These are phyloP conservation scores for Epizoanthus scotinus DNA, from an alignment of 92 coral and sea anemone genomes.

Conservation along the genomic window DNA sequence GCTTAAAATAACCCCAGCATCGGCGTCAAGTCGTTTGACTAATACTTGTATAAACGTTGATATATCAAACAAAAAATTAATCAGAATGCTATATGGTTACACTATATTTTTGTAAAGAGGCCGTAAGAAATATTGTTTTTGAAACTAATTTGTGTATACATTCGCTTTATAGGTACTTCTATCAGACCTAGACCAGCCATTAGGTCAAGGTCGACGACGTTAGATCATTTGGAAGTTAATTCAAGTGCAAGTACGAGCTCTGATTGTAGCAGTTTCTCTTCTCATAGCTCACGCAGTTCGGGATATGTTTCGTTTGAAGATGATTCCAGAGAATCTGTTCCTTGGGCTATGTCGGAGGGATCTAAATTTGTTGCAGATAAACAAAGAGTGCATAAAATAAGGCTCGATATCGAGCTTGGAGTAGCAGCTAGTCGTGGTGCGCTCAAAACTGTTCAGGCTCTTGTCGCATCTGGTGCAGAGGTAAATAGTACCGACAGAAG, in stretches of 20 bases:
- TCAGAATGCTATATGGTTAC: too few species aligned
- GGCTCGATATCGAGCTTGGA: too few species aligned
- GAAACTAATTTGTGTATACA: too few species aligned
- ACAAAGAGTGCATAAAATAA: too few species aligned
- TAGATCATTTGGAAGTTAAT: neutral
- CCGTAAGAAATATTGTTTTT: too few species aligned
- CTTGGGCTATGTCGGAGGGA: too few species aligned
- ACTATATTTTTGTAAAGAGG: too few species aligned
- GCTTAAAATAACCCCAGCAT: too few species aligned
- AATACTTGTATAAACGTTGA: too few species aligned
- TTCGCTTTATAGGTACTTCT: neutral
- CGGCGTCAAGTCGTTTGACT: too few species aligned
- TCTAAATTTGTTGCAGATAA: too few species aligned
- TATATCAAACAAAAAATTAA: too few species aligned
- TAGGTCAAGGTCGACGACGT: neutral
- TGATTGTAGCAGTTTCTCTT: neutral
- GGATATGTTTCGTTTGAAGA: conserved; percentile 7
- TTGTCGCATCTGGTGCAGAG: neutral
- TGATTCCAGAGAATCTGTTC: neutral
- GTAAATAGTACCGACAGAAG: neutral
- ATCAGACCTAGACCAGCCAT: neutral
- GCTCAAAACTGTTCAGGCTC: neutral
- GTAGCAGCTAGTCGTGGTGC: neutral
- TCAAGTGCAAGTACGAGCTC: neutral
- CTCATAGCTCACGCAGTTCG: neutral